Evolutionary conservation across 2,113 vertebrate species (phyloP), one percentile per base, ranked within the genome.

Genomic region (Ciconia stormi): DNA sequence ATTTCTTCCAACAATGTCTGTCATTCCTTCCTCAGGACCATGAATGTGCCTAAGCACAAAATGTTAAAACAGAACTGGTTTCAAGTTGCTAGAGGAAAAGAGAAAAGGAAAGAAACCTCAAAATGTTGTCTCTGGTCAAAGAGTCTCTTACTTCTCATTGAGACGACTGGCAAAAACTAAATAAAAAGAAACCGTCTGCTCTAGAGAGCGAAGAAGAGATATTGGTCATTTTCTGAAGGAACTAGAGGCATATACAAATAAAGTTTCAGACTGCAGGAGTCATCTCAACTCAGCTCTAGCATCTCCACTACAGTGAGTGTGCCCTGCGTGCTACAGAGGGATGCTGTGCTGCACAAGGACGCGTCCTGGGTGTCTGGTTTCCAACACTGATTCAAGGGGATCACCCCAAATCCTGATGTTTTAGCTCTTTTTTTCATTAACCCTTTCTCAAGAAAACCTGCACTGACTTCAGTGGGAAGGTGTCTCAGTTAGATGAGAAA

Each of bases 1-100:
- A 97, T 98, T 97, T 98, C 94, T 96, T 97, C 91, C 97, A 96
- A 95, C 87, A 86, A 97, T 97, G 96, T 82, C 97, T 87, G 79
- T 87, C 95, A 95, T 92, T 95, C 61, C 81, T 97, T 92, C 82
- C 85, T 92, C 88, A 85, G 89, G 91, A 97, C 87, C 46, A 94
- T n/a, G 70, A 93, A 96, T 6, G 55, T 88, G 96, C 70, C 78
- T 61, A 95, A 94, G 95, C 93, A 93, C 27, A 81, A 97, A 77
- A 85, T 3, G 10, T 85, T 97, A 82, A 95, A 94, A 95, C 81
- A 96, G 97, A 98, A 81, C 79, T 93, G 82, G 78, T 96, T 98
- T 97, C 73, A 76, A 93, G 95, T 89, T 95, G 63, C 71, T 90
- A 49, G 87, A 63, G 26, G 30, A 87, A 59, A 42, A 90, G 2